Evolutionary conservation across 2,797 vertebrate species (phyloP).

Genomic region (Melanotaenia boesemani): DNA sequence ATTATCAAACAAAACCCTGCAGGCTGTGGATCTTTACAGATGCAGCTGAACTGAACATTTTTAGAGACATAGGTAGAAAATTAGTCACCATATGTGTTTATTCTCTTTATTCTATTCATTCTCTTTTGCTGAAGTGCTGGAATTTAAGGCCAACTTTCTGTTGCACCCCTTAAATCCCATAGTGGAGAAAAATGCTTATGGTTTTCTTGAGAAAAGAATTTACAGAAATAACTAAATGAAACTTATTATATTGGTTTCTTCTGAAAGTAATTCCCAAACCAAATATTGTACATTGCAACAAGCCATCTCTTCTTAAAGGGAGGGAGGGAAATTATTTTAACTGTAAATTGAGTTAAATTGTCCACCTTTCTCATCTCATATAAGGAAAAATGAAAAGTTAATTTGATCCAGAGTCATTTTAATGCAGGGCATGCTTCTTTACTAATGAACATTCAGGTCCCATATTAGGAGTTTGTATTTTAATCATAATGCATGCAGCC

Average conservation of each 20-base stretch:
- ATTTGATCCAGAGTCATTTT: background rate
- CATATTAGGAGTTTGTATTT: slow-evolving; percentile 7
- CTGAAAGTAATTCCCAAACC: background rate
- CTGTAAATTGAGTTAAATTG: background rate
- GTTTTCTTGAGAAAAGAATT: background rate
- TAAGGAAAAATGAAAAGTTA: slow-evolving; percentile 3
- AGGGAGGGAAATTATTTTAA: slow-evolving; percentile 9
- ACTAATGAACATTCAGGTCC: slow-evolving; percentile 17
- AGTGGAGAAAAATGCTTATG: background rate
- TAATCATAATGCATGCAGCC: slow-evolving; percentile 8
- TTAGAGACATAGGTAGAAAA: background rate
- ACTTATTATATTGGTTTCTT: background rate
- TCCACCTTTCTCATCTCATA: background rate
- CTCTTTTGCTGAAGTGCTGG: background rate
- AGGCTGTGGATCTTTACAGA: too few relatives aligned
- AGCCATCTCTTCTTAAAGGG: slow-evolving; percentile 10
- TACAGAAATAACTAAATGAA: background rate
- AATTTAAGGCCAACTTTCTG: too few relatives aligned
- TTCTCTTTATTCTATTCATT: too few relatives aligned
- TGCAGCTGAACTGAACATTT: background rate
- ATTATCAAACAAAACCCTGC: too few relatives aligned
- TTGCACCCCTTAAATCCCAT: too few relatives aligned
- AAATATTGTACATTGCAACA: slow-evolving; percentile 18
- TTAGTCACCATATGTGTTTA: background rate
- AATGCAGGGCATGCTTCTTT: background rate